A percentile compares a stretch with the other conserved stretches of the same genome.
phyloP scores from a whole-genome alignment of 2,888 invertebrate genomes.

The Xestia ashworthii region DNA sequence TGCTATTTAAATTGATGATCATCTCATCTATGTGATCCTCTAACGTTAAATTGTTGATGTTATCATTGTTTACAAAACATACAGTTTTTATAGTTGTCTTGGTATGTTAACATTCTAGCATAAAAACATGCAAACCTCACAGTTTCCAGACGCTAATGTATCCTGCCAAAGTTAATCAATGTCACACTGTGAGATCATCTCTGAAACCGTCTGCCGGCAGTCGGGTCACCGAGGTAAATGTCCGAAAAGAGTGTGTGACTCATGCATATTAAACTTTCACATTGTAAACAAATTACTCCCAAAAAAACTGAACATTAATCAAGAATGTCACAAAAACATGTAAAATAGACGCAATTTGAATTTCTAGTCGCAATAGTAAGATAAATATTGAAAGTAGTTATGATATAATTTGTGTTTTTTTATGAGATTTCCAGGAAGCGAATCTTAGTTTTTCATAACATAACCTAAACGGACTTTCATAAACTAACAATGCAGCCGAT shows the following conservation, averaged over 20 bases:
- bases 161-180: slow-evolving; percentile 62
- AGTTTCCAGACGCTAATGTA: slow-evolving; percentile 48
- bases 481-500: background rate
- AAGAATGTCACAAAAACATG: background rate
- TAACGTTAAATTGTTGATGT: slow-evolving; percentile 9
- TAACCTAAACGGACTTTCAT: slow-evolving; percentile 52
- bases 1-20: slow-evolving; percentile 34
- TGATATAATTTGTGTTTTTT: slow-evolving; percentile 1
- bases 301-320: background rate
- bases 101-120: slow-evolving; percentile 3
- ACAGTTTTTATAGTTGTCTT: slow-evolving; percentile 14
- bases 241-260: slow-evolving; percentile 75
- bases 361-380: rapidly evolving
- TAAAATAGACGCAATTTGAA: background rate
- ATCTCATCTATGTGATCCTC: background rate
- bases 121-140: slow-evolving; percentile 19
- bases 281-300: slow-evolving; percentile 49
- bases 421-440: slow-evolving; percentile 17
- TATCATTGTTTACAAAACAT: slow-evolving; percentile 49
- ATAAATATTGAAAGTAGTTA: background rate
- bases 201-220: slow-evolving; percentile 63
- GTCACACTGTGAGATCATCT: slow-evolving; percentile 76
- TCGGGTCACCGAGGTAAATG: slow-evolving; percentile 70
- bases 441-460: slow-evolving; percentile 58
- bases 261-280: slow-evolving; percentile 66